A percentile compares a stretch with the other conserved stretches of the same genome.
phyloP scores from a whole-genome alignment of 2,797 vertebrate species.

The Holocentrus rufus region DNA sequence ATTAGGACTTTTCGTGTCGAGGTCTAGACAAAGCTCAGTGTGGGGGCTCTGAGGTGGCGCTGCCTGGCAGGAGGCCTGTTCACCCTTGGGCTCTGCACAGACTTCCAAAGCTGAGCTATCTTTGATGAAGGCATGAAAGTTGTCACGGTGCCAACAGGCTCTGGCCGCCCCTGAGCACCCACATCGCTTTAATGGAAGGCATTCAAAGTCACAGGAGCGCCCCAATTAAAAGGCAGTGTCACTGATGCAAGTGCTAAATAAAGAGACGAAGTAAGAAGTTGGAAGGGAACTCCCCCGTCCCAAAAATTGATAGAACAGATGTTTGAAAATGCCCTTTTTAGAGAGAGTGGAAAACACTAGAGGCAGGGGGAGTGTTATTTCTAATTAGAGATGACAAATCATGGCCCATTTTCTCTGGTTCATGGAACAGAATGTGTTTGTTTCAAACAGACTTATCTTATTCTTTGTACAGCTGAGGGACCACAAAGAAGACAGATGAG shows the following conservation, averaged over 20 bases:
- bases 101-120: conserved; percentile 64
- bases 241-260: conserved; percentile 22
- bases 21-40: conserved; percentile 62
- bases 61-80: conserved; percentile 66
- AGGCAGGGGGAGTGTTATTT: background rate
- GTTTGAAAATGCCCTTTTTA: conserved; percentile 1
- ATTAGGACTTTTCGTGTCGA: conserved; percentile 69
- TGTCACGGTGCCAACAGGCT: conserved; percentile 62
- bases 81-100: conserved; percentile 58
- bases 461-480: conserved; percentile 1
- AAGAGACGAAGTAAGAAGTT: background rate
- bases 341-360: background rate
- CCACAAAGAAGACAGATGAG: background rate
- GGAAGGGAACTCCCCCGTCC: background rate
- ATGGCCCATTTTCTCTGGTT: conserved; percentile 12
- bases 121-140: conserved; percentile 71
- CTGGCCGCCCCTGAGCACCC: conserved; percentile 44
- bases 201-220: conserved; percentile 43
- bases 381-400: conserved; percentile 7
- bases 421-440: background rate
- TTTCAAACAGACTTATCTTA: background rate
- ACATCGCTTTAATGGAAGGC: conserved; percentile 52
- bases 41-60: conserved; percentile 62
- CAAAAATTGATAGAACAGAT: background rate
- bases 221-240: conserved; percentile 34